Evolutionary conservation across 2,797 vertebrate species (phyloP).

Genomic region (Streptopelia turtur): DNA sequence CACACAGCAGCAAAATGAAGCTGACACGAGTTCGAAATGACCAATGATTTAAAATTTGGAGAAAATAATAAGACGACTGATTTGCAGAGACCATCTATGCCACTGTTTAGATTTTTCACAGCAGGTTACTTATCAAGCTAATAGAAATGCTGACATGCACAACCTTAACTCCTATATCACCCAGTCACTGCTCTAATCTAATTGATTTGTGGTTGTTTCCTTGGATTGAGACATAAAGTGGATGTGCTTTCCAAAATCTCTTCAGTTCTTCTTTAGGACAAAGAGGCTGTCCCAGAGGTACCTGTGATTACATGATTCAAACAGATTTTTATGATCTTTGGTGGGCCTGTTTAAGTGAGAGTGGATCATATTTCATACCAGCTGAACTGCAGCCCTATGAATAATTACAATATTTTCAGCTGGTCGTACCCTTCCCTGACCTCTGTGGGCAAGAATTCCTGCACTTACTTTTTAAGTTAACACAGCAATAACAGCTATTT

Average conservation of each 20-base stretch:
- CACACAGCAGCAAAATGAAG: background rate
- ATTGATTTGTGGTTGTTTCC: slow-evolving; percentile 64
- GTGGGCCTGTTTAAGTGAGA: background rate
- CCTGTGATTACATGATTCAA: slow-evolving; percentile 29
- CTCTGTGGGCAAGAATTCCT: background rate
- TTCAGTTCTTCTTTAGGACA: slow-evolving; percentile 36
- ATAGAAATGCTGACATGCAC: slow-evolving; percentile 45
- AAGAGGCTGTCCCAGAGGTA: slow-evolving; percentile 18
- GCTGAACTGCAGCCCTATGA: background rate
- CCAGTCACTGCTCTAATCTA: slow-evolving; percentile 30
- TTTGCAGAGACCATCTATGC: slow-evolving; percentile 1
- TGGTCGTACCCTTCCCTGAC: background rate
- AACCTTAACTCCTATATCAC: slow-evolving; percentile 33
- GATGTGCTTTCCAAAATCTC: slow-evolving; percentile 32
- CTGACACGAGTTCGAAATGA: slow-evolving; percentile 7
- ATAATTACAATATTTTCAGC: background rate
- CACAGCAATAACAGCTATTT: background rate
- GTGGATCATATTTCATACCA: background rate
- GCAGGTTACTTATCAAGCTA: slow-evolving; percentile 50
- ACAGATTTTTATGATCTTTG: background rate
- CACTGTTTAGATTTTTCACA: slow-evolving; percentile 15
- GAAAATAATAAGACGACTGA: slow-evolving; percentile 42
- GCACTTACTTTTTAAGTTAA: background rate
- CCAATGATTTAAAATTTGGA: slow-evolving; percentile 39
- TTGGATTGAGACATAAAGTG: slow-evolving; percentile 49